Base-by-base conservation (phyloP, 2,888 invertebrate genomes). In the Gymnosoma rotundatum region DNA sequence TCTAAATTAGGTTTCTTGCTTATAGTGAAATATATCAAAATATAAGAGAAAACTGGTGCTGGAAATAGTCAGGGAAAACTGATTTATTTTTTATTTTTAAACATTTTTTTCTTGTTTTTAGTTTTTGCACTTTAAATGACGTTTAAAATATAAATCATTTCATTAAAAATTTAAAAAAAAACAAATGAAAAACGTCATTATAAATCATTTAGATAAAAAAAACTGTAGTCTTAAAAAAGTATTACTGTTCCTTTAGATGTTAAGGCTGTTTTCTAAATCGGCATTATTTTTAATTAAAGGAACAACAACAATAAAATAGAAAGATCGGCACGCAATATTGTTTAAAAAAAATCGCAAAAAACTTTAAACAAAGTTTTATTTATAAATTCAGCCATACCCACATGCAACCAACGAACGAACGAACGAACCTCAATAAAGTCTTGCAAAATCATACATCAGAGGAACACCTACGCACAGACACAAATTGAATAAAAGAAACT, bases 401-500 rank as follows among this genome's bases (percentile, higher is more conserved):
- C 81, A 82, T 82, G 81, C 81, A 76, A 75, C 75, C 42, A 52
- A 61, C 36, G 1, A 48, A 48, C 32, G 75, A 76, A 75, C 75
- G 52, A 52, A 61, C 36, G 1, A 48, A 48, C 32, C 36, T 20
- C 50, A 60, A 60, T 48, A 20, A 72, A 60, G 36, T 25, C 50
- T 70, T 63, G 67, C 78, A 72, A 61, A 60, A 73, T 70, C 32
- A 9, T 9, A 32, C 25, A 54, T 20, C 54, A 61, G 32, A 32
- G 36, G 18, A 79, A 84, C 84, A 78, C 84, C 84, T 84, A 84
- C 84, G 84, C 84, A 84, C 56, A 48, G 79, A 83, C 52, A 83
- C 42, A 32, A 63, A 76, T 18, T 32, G 52, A 42, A 61, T 25
- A 38, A 38, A 42, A 36, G 12, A 60, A 74, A 60, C 20, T 48